Evolutionary conservation across 2,888 invertebrate species (phyloP), one percentile per base, ranked within the genome.

Genomic region (Andrena minutula): DNA sequence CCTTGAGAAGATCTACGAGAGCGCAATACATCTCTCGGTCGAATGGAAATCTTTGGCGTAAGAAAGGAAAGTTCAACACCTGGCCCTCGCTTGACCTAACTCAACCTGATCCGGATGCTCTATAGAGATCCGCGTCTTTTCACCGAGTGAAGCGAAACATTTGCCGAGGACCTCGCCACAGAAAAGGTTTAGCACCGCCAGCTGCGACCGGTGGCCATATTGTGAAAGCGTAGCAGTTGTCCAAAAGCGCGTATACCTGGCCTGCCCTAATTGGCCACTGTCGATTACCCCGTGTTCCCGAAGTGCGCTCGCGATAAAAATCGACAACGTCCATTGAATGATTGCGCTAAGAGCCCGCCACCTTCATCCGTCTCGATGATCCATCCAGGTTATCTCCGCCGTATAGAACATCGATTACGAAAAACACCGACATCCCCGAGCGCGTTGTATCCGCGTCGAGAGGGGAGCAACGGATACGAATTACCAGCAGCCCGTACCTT

Each of bases 201-300:
- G 87, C 87, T 88, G 88, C 78, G 60, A 26, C 10, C 76, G 63
- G 75, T 73, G 66, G 74, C 75, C 86, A 80, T 80, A 74, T 84
- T 86, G 88, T 84, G 88, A 88, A 87, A 86, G 86, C 81, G 83
- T 79, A 73, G 77, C 87, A 79, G 81, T 83, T 83, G 80, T 66
- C 79, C 85, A 75, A 71, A 86, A 81, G 74, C 68, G 79, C 79
- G 74, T 81, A 71, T 72, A 79, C 75, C 75, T 12, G 20, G 23
- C 10, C 73, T 74, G 75, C 66, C 82, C 86, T 87, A 88, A 88
- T 88, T 88, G 88, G 64, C 80, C 82, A 82, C 78, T 85, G 88
- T 79, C 79, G 77, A 78, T 60, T 72, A 56, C 73, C 66, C 56
- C 53, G 20, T 69, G n/a, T 56, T 28, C 0, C 35, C 61, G 56